Evolutionary conservation across 2,888 invertebrate species (phyloP), one percentile per base, ranked within the genome.

Genomic region (Omphaloscelis lunosa): DNA sequence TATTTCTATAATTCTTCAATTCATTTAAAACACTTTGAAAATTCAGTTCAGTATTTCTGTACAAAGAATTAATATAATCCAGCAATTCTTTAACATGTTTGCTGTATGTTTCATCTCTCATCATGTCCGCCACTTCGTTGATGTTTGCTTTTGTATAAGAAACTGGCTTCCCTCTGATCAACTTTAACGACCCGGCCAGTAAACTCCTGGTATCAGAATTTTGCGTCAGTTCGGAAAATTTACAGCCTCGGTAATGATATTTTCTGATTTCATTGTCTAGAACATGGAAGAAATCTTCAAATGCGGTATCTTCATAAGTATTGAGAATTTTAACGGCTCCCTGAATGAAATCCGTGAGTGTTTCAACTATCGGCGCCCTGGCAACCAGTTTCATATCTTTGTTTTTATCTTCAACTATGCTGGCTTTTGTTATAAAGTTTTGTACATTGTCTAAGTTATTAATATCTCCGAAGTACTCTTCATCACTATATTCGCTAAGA

Each of bases 261-360:
- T 90, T 92, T 20, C 88, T 88, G 0, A 93, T 61, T 90, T 94
- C 94, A 3, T 86, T 84, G 8, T 91, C 85, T 0, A 93, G 11
- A 0, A 90, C 77, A 0, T 79, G 70, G 2, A 92, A 77, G 0
- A 92, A 72, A 3, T 91, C 85, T 86, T 91, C 85, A 6, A 95
- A 86, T 29, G 92, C 92, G 0, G 90, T 73, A 29, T 94, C 91
- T 4, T 89, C 82, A 48, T 91, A 94, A 0, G 77, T 75, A 12
- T 87, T 88, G 0, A 95, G 29, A 9, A 89, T 83, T 0, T 66
- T 41, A 15, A 92, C 56, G 0, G 80, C 71, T 23, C 90, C 81
- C 74, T 83, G 73, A 0, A 95, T n/a, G 20, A 94, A 94, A 61
- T 93, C 91, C 0, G 91, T 91, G 23, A 95, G 91, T 17, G 83